Base-by-base conservation (phyloP, 1,140 invertebrate species). In the Druon quercuslanigerum region DNA sequence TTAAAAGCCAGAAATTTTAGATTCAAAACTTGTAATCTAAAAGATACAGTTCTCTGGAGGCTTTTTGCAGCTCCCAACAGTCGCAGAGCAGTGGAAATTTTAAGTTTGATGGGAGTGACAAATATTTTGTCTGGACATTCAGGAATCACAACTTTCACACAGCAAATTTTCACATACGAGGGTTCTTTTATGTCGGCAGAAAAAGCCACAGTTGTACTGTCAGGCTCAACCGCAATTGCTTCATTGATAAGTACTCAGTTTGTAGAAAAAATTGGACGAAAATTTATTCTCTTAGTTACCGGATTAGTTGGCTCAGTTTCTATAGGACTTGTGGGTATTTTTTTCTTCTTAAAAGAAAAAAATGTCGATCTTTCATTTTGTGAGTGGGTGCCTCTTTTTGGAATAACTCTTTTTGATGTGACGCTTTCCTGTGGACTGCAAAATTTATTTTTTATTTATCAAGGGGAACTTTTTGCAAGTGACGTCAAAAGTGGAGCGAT, bases 401-500 rank as follows among this genome's bases (percentile, higher is more conserved):
- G 60, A 40, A n/a, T 66, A 2, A 66, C 60, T 2, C 33, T 16
- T 8, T 66, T 40, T 14, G 60, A 66, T 9, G 25, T 66, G 6
- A 66, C 33, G 60, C 25, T 66, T 33, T 66, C 60, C 5, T 66
- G 60, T 66, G 60, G 60, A 40, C n/a, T 66, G 60, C 25, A 33
- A n/a, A 66, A 66, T 66, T 25, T 66, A 8, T 66, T 66, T 40
- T 46, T 40, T 66, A 33, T 66, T 16, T 66, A 66, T 66, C 60
- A 66, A 46, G 60, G 60, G 8, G 60, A 66, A 66, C 33, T 66
- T 8, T 66, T 66, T 25, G 33, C 60, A 5, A 33, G 13, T n/a
- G 25, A 66, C 33, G 33, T 66, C 20, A 66, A 66, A 40, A 66
- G 60, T 66, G 13, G 40, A 66, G 33, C 25, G 6, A 66, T 66